Base-by-base conservation (phyloP, 2,113 vertebrate genomes). In the Embiotoca jacksoni region DNA sequence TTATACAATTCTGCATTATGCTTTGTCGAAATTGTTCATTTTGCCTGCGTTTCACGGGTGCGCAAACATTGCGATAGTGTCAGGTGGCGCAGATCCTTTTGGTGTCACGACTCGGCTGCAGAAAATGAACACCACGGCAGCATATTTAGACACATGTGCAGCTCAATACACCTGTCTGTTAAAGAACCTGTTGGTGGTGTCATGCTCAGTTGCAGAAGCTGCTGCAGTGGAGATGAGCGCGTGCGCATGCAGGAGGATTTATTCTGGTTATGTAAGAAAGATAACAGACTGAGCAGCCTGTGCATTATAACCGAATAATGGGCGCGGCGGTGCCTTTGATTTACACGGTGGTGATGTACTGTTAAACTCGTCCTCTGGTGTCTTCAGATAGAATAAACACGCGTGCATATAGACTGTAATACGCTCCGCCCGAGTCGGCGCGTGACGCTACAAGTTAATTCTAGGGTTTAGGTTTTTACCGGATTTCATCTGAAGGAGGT, bases 151-250 rank as follows among this genome's bases (percentile, higher is more conserved):
- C 33, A 10, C 5, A 57, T 8, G 30, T 32, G 23, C 9, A 49
- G 39, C 14, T 4, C 53, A 55, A 9, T 13, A 6, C 64, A 80
- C 31, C 6, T 62, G 50, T 69, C 72, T 63, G 56, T 71, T 37
- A 35, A 10, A 50, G 23, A 11, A 71, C 67, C 61, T 59, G 75
- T 61, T 59, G n/a, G 60, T 4, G 67, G 60, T 16, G 56, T 75
- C 32, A 33, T 9, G 72, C 31, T 66, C 55, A 13, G 7, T 41
- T 41, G 47, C 44, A 41, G 14, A 56, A 62, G 83, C 75, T 87
- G 84, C 85, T 84, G 91, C 92, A 92, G 88, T 78, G 84, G 65
- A 61, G 63, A 35, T 23, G 72, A 44, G 83, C 87, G 84, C 88
- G 44, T 91, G 91, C 87, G 91, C 87, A 44, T 11, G 41, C 55